A percentile compares a stretch with the other conserved stretches of the same genome.
Conservation (phyloP, 2,888 invertebrate genomes). For the Cryptus viduatorius region DNA sequence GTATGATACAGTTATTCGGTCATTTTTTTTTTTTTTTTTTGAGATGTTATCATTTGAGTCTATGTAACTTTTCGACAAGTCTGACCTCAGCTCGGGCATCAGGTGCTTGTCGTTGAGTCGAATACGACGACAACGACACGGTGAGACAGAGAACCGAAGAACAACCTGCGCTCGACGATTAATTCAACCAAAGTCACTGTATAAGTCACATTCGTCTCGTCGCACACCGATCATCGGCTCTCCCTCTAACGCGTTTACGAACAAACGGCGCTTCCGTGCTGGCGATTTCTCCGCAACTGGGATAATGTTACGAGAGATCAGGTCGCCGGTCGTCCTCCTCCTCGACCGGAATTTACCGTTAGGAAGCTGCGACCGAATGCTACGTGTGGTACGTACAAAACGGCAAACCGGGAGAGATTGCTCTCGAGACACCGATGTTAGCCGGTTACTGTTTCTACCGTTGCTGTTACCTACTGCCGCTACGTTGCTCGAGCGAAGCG, state of each 20-base stretch:
- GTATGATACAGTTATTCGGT: too few species aligned
- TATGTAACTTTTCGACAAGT: neutral
- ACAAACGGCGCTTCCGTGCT: conserved; percentile 62
- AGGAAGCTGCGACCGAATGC: conserved; percentile 62
- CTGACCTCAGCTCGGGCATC: neutral
- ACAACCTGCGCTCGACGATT: conserved; percentile 23
- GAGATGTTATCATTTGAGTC: neutral
- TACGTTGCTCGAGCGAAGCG: conserved; percentile 54
- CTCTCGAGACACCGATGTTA: conserved; percentile 50
- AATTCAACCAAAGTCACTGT: conserved; percentile 37
- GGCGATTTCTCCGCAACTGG: conserved; percentile 81
- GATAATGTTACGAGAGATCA: conserved; percentile 80
- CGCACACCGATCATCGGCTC: conserved; percentile 8
- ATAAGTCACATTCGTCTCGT: neutral
- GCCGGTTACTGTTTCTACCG: conserved; percentile 50
- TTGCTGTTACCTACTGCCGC: conserved; percentile 24
- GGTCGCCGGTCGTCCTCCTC: conserved; percentile 70
- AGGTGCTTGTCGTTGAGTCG: conserved; percentile 1
- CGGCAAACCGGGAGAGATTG: conserved; percentile 26
- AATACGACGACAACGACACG: neutral
- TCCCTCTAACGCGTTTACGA: conserved; percentile 25
- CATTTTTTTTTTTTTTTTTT: neutral
- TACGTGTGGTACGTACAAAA: conserved; percentile 65
- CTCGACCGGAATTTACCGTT: conserved; percentile 78
- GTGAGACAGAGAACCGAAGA: neutral